Percentiles rank a stretch among this genome's conserved stretches.
These are phyloP conservation scores for Aptenodytes forsteri DNA, from an alignment of 2,113 vertebrate genomes.

Conservation along the genomic window DNA sequence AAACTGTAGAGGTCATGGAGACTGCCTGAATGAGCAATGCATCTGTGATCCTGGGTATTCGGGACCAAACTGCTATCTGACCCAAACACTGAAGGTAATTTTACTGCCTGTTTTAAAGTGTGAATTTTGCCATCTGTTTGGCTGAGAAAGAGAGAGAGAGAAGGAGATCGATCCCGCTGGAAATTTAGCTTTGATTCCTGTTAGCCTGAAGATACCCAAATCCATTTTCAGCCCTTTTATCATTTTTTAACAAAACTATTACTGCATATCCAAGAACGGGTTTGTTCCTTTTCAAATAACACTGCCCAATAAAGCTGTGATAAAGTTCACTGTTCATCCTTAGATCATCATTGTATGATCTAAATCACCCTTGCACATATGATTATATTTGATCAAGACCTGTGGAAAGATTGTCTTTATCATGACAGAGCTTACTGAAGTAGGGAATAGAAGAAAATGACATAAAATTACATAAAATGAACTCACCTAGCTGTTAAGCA, in stretches of 20 bases:
- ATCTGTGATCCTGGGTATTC: conserved; percentile 95
- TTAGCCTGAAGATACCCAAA: neutral
- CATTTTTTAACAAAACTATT: neutral
- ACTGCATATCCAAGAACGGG: neutral
- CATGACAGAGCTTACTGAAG: neutral
- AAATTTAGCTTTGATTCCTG: neutral
- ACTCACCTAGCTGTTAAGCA: neutral
- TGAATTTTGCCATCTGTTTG: neutral
- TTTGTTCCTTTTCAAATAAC: neutral
- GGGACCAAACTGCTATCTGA: conserved; percentile 91
- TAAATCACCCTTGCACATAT: neutral
- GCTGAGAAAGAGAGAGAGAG: neutral
- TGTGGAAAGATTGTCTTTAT: neutral
- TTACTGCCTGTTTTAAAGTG: neutral
- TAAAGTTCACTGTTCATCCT: neutral
- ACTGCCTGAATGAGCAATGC: conserved; percentile 92
- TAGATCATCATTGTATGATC: neutral
- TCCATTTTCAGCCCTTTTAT: neutral
- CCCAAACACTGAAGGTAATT: conserved; percentile 87
- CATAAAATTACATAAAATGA: neutral
- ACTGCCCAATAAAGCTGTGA: neutral
- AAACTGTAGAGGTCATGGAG: conserved; percentile 93
- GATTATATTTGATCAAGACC: neutral
- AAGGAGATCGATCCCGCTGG: neutral
- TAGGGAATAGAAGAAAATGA: neutral